A percentile compares a stretch with the other conserved stretches of the same genome.
These are phyloP conservation scores for Parazoanthus swiftii DNA, from an alignment of 92 coral and sea anemone species.

Conservation along the genomic window DNA sequence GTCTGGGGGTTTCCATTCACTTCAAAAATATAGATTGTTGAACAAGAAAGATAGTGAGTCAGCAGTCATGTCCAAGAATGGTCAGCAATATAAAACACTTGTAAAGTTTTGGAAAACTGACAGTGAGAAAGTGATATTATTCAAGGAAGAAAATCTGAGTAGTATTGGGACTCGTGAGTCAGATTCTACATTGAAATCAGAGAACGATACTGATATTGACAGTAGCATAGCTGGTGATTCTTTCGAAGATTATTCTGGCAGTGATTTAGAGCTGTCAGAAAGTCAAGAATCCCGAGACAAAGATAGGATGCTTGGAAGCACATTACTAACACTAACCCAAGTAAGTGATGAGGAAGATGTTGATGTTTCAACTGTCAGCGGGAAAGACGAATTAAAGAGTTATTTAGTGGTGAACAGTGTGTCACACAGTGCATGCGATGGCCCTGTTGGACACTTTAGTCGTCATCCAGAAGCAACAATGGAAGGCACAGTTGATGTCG, in stretches of 20 bases:
- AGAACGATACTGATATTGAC: neutral
- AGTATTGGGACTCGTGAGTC: neutral
- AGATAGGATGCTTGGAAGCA: slow-evolving; percentile 45
- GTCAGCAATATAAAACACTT: slow-evolving; percentile 14
- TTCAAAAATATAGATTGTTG: slow-evolving; percentile 46
- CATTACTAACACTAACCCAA: slow-evolving; percentile 37
- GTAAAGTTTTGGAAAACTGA: neutral
- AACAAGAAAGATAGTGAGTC: slow-evolving; percentile 41
- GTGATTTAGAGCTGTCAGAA: slow-evolving; percentile 31
- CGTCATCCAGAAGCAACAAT: slow-evolving; percentile 65
- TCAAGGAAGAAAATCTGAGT: neutral
- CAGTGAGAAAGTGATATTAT: neutral
- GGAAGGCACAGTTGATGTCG: slow-evolving; percentile 73
- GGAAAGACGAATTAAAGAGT: slow-evolving; percentile 20
- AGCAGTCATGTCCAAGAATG: slow-evolving; percentile 2
- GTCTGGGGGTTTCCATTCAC: slow-evolving; percentile 51
- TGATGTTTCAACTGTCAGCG: slow-evolving; percentile 9
- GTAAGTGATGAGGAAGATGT: slow-evolving; percentile 40
- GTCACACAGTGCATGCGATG: slow-evolving; percentile 42
- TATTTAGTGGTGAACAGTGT: slow-evolving; percentile 52
- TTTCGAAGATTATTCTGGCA: slow-evolving; percentile 26
- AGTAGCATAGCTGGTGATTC: slow-evolving; percentile 37
- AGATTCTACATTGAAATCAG: neutral
- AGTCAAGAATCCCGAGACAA: slow-evolving; percentile 25
- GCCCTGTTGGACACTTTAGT: slow-evolving; percentile 66